Evolutionary conservation across 2,797 vertebrate genomes (phyloP).

Genomic region (Mormyrops attenuatus): DNA sequence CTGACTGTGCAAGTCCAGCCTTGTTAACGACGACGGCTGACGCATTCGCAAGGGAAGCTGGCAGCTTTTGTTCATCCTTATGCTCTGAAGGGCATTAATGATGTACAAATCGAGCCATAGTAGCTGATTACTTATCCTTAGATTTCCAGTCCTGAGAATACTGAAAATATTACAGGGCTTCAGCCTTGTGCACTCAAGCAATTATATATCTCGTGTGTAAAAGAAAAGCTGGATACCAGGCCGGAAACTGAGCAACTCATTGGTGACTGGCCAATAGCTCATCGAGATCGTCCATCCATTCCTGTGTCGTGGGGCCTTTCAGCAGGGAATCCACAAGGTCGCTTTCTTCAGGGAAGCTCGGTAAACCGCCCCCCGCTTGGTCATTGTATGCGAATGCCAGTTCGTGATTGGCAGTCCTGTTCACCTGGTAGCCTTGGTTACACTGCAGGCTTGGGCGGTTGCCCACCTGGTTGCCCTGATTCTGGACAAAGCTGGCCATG

Average conservation of each 20-base stretch:
- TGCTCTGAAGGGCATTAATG: slow-evolving; percentile 40
- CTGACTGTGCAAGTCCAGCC: neutral
- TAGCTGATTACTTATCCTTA: slow-evolving; percentile 35
- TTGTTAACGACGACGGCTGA: neutral
- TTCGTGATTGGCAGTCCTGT: slow-evolving; percentile 72
- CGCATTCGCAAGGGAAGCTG: neutral
- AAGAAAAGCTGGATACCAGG: neutral
- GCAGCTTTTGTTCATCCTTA: slow-evolving; percentile 23
- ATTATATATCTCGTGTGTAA: slow-evolving; percentile 30
- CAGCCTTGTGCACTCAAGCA: slow-evolving; percentile 57
- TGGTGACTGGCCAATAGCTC: slow-evolving; percentile 87
- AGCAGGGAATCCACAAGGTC: slow-evolving; percentile 92
- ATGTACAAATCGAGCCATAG: slow-evolving; percentile 47
- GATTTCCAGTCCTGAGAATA: slow-evolving; percentile 32
- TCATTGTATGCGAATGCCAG: slow-evolving; percentile 79
- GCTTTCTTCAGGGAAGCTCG: slow-evolving; percentile 75
- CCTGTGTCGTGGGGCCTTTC: slow-evolving; percentile 90
- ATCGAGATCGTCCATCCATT: slow-evolving; percentile 95
- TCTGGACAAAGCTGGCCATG: slow-evolving; percentile 72
- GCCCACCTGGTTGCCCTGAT: slow-evolving; percentile 60
- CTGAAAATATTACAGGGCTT: slow-evolving; percentile 57
- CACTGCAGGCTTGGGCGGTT: slow-evolving; percentile 75
- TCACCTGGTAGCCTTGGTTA: slow-evolving; percentile 83
- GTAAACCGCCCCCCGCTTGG: slow-evolving; percentile 64
- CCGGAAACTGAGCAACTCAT: slow-evolving; percentile 33